phyloP scores from a whole-genome alignment of 2,888 invertebrate genomes.

The Drymonia ruficornis region DNA sequence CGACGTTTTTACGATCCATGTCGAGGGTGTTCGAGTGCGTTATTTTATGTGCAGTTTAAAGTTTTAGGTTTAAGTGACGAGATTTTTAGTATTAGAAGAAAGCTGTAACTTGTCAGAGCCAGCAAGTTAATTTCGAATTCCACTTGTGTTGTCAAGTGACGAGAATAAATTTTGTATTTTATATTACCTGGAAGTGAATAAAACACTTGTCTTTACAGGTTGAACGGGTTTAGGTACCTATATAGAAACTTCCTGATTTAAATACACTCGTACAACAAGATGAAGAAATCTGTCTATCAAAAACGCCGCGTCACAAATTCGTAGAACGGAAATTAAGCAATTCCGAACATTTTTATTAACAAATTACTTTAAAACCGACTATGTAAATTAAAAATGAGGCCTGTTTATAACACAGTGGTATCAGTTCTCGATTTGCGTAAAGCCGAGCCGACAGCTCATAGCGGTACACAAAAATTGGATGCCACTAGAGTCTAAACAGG shows the following conservation, averaged over 20 bases:
- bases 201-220: background rate
- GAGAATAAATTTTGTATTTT: background rate
- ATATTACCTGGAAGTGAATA: background rate
- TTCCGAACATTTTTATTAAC: conserved; percentile 5
- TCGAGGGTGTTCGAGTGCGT: conserved; percentile 40
- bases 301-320: conserved; percentile 17
- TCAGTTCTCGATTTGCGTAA: too few relatives aligned
- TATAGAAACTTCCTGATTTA: background rate
- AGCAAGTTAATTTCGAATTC: background rate
- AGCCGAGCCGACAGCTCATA: too few relatives aligned
- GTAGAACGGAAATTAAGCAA: conserved; percentile 12
- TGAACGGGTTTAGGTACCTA: background rate
- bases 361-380: conserved; percentile 11
- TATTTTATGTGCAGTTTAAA: conserved; percentile 63
- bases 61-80: conserved; percentile 52
- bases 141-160: background rate
- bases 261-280: too few relatives aligned
- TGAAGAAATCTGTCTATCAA: conserved; percentile 6
- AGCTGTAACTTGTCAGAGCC: background rate
- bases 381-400: conserved; percentile 12
- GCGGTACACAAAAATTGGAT: background rate
- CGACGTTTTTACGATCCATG: conserved; percentile 64
- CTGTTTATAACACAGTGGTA: too few relatives aligned
- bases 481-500: background rate
- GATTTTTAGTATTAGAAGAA: conserved; percentile 44